Evolutionary conservation across 2,888 invertebrate genomes (phyloP).

Genomic region (Druceiella hillmani): DNA sequence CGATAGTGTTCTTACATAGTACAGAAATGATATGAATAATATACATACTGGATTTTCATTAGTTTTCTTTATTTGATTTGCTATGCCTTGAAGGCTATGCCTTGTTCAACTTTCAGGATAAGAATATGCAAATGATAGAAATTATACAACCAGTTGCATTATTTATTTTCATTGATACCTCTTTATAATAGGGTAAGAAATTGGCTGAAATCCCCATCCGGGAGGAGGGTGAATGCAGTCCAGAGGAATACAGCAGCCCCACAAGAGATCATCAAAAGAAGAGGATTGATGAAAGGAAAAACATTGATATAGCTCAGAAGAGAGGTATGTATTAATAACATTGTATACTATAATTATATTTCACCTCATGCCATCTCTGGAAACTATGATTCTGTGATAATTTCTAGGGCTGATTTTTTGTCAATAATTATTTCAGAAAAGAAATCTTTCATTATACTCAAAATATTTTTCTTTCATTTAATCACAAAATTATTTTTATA

Average conservation of each 20-base stretch:
- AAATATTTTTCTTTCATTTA: no score
- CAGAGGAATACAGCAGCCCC: conserved; percentile 55
- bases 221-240: conserved; percentile 58
- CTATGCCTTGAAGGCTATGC: neutral
- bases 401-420: no score
- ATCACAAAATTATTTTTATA: no score
- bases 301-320: conserved; percentile 56
- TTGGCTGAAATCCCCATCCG: conserved; percentile 59
- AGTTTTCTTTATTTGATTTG: no score
- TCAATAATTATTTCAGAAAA: no score
- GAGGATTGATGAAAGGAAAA: conserved; percentile 46
- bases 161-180: conserved; percentile 7
- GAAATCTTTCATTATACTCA: no score
- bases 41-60: no score
- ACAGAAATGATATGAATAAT: no score
- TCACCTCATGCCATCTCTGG: no score
- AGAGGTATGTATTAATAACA: conserved; percentile 43
- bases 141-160: neutral
- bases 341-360: no score
- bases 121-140: neutral
- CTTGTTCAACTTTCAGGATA: neutral
- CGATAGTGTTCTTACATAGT: no score
- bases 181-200: conserved; percentile 43
- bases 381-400: no score
- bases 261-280: conserved; percentile 36